Percentiles rank a stretch among this genome's conserved stretches.
These are phyloP conservation scores for Drepana arcuata DNA, from an alignment of 1,140 invertebrate genomes.

Conservation along the genomic window DNA sequence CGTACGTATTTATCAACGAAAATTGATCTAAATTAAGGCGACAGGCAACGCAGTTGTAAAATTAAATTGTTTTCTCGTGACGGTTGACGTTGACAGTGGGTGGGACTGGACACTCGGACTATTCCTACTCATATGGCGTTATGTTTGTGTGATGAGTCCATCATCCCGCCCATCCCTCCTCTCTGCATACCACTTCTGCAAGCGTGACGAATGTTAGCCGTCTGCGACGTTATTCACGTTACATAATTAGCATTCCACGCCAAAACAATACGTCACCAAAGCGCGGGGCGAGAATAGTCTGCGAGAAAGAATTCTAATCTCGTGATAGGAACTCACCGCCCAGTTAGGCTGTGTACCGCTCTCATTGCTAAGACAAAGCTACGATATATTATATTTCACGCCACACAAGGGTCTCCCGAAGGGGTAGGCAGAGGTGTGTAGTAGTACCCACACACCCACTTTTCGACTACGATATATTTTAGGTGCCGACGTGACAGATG, in stretches of 20 bases:
- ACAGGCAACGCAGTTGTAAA: conserved; percentile 9
- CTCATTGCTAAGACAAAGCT: neutral
- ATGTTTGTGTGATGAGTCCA: conserved; percentile 1
- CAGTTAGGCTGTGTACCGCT: neutral
- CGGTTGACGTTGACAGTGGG: too few species aligned
- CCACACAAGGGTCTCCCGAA: too few species aligned
- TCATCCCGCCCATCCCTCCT: too few species aligned
- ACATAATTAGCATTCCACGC: conserved; percentile 22
- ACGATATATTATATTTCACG: neutral
- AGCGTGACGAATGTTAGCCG: conserved; percentile 15
- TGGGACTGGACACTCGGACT: too few species aligned
- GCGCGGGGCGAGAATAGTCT: conserved; percentile 1
- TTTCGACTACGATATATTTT: too few species aligned
- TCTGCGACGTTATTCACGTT: conserved; percentile 15
- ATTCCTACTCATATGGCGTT: conserved; percentile 4
- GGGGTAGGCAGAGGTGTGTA: too few species aligned
- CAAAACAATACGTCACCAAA: conserved; percentile 31
- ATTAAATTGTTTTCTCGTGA: conserved; percentile 23
- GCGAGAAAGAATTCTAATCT: too few species aligned
- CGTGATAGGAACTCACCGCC: too few species aligned
- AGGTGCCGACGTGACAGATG: too few species aligned
- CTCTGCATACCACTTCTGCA: too few species aligned
- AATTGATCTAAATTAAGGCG: conserved; percentile 31
- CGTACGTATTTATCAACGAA: too few species aligned
- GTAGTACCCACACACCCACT: too few species aligned